A percentile compares a stretch with the other conserved stretches of the same genome.
phyloP scores from a whole-genome alignment of 2,113 vertebrate species.

The Melanocharis versteri region DNA sequence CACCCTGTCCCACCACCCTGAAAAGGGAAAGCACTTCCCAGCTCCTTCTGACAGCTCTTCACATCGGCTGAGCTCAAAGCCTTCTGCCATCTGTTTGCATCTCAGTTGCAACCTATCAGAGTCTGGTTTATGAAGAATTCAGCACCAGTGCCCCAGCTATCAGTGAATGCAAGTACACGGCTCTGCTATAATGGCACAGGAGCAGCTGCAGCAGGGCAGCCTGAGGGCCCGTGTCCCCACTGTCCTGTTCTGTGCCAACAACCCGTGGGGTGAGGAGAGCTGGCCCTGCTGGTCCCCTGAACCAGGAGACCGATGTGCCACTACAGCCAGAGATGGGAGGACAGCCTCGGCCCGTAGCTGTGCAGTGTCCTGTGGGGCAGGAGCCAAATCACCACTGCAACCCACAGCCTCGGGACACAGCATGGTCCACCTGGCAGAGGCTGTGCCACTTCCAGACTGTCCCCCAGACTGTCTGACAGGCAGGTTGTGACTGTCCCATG shows the following conservation, averaged over 20 bases:
- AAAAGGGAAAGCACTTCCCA: neutral
- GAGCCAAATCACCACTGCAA: rapidly evolving
- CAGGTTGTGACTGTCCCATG: neutral
- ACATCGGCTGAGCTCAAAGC: neutral
- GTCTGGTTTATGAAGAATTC: neutral
- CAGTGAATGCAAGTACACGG: neutral
- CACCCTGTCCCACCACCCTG: neutral
- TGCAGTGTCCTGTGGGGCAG: neutral
- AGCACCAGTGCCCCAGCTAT: neutral
- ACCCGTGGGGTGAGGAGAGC: neutral
- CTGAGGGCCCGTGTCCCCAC: rapidly evolving
- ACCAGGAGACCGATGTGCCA: neutral
- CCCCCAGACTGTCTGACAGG: neutral
- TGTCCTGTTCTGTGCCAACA: neutral
- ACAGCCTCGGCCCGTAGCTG: rapidly evolving
- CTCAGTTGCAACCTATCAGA: neutral
- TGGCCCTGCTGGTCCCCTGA: neutral
- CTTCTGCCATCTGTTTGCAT: constrained; percentile 3
- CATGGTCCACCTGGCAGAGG: neutral
- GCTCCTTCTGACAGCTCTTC: neutral
- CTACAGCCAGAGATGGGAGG: neutral
- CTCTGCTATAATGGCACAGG: neutral
- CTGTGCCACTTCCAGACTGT: neutral
- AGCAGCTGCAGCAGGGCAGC: neutral
- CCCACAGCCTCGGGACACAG: neutral